Base-by-base conservation (phyloP, 2,888 invertebrate species). In the Chaitophorus viminalis region DNA sequence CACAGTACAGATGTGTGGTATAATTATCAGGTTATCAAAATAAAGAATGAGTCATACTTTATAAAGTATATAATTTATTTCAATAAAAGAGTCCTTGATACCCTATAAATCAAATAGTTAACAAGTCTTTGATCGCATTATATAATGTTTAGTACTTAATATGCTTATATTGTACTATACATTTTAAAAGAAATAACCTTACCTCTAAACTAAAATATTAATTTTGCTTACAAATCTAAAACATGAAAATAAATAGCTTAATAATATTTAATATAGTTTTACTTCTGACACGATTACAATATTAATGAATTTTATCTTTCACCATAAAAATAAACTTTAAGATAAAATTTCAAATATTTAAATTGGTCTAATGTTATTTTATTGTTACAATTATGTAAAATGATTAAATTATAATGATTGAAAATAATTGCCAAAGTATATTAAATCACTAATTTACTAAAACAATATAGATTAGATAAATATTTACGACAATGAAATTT, bases 61-160 rank as follows among this genome's bases (percentile, higher is more conserved):
- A 54, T 54, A 54, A 21, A 60, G 60, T 21, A 21, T 60, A 60
- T 60, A 60, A 60, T 60, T 60, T 60, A 25, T 60, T 60, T 60
- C 60, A 60, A 60, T 60, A 60, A 31, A 33, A 65, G 70, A 60
- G 65, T 29, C 68, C 65, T 68, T 33, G 21, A 81, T 70, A n/a
- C 39, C 36, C 46, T 18, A 52, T 31, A 82, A n/a, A 46, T 60
- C 21, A 82, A 72, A 72, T 60, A 83, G 65, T 83, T 60, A 60
- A 36, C 4, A 18, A 54, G 54, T 75, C 46, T 83, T 83, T 33
- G 3, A 75, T 60, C 3, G 25, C 11, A 46, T 46, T 46, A 46
- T 46, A 46, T 46, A 46, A 46, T 46, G 11, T 21, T 25, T 60
- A 60, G 25, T 60, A 60, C 6, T 18, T 60, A 6, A 60, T 60